Conservation (phyloP, 2,888 invertebrate genomes). For the Microchrysa polita region DNA sequence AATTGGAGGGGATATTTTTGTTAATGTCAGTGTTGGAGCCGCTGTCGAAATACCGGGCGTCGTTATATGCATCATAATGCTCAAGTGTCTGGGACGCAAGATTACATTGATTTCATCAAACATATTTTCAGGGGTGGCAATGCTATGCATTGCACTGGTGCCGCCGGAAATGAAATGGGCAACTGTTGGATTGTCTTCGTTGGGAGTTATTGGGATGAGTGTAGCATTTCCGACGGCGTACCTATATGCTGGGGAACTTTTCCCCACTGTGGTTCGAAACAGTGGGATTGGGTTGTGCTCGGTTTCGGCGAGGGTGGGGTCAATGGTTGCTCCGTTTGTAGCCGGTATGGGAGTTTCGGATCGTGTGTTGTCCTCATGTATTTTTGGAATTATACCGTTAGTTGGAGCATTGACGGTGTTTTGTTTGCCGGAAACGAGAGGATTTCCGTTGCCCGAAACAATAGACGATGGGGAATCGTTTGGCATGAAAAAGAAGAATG, state of each 20-base stretch:
- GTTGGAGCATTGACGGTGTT: constrained; percentile 74
- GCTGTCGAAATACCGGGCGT: constrained; percentile 74
- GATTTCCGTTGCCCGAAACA: constrained; percentile 75
- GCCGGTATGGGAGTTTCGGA: constrained; percentile 69
- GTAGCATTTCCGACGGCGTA: constrained; percentile 87
- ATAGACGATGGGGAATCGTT: constrained; percentile 79
- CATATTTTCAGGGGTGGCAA: constrained; percentile 69
- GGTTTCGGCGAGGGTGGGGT: constrained; percentile 85
- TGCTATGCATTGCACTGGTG: constrained; percentile 72
- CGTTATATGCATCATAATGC: constrained; percentile 72
- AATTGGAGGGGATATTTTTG: constrained; percentile 81
- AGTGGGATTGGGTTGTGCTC: constrained; percentile 87
- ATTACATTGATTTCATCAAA: constrained; percentile 72
- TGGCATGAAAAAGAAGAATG: constrained; percentile 58
- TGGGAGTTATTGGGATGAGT: constrained; percentile 83
- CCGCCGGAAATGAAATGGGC: constrained; percentile 65
- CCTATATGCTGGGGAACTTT: constrained; percentile 86
- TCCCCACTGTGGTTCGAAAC: constrained; percentile 89
- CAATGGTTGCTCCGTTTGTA: constrained; percentile 85
- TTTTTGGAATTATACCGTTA: constrained; percentile 77
- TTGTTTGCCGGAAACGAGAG: constrained; percentile 71
- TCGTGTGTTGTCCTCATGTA: constrained; percentile 74
- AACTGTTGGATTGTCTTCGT: constrained; percentile 73
- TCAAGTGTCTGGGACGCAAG: constrained; percentile 73
- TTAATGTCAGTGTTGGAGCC: constrained; percentile 85